phyloP scores from a whole-genome alignment of 53 echinoderm and acorn worm species.

The Echinarachnius parma region DNA sequence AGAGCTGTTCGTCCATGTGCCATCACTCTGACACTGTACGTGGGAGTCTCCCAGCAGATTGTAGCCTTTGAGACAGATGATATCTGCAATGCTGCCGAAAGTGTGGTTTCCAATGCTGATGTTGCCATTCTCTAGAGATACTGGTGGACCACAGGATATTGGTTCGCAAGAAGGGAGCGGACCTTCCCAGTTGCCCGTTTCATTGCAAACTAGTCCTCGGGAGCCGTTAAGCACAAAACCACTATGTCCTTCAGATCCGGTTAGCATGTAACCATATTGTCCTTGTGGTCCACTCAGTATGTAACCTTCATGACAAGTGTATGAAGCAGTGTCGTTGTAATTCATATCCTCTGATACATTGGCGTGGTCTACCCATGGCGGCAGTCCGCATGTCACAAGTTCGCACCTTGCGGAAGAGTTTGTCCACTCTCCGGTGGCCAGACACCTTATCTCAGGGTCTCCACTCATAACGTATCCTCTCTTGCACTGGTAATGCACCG shows the following conservation, averaged over 20 bases:
- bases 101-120: slow-evolving; percentile 35
- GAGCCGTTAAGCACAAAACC: not conserved
- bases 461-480: slow-evolving; percentile 52
- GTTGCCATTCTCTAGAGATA: slow-evolving; percentile 48
- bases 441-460: slow-evolving; percentile 45
- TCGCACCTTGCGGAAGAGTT: slow-evolving; percentile 41
- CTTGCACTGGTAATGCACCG: slow-evolving; percentile 51
- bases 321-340: slow-evolving; percentile 54
- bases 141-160: slow-evolving; percentile 54
- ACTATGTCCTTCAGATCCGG: too few relatives aligned
- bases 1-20: slow-evolving; percentile 51
- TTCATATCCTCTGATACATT: slow-evolving; percentile 6
- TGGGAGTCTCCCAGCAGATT: slow-evolving; percentile 38
- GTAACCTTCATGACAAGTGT: slow-evolving; percentile 68
- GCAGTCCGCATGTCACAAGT: slow-evolving; percentile 58
- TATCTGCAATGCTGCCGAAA: slow-evolving; percentile 37
- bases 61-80: slow-evolving; percentile 54
- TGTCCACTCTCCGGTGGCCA: slow-evolving; percentile 62
- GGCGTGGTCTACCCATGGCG: slow-evolving; percentile 51
- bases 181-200: slow-evolving; percentile 52
- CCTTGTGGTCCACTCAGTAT: not conserved
- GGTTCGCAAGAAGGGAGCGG: slow-evolving; percentile 53
- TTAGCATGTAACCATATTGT: too few relatives aligned
- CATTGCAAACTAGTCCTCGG: slow-evolving; percentile 21
- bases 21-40: slow-evolving; percentile 48